Evolutionary conservation across 2,797 vertebrate genomes (phyloP), one percentile per base, ranked within the genome.

Genomic region (Parauchenoglanis punctatus): DNA sequence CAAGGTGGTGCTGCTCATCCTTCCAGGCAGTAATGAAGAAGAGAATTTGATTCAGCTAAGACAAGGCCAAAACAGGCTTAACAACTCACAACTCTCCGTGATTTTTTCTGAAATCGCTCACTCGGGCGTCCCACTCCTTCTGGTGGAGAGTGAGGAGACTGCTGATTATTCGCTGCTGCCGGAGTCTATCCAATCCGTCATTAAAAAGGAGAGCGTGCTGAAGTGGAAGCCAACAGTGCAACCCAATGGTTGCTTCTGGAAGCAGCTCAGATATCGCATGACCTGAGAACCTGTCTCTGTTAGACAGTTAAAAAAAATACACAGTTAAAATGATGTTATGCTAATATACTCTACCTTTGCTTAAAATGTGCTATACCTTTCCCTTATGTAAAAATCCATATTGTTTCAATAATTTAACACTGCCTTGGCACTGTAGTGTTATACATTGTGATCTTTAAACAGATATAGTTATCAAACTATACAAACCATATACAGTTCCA

Each of bases 111-210:
- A 95, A 88, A 94, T 97, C 54, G 90, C 96, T 87, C 91, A 91
- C 76, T 93, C 94, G 2, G 93, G 93, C 88, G 92, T 95, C 84
- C 96, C 95, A 93, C 91, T 97, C 6, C 92, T 97, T 86, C 93
- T 97, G 67, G 92, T 97, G 65, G 96, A 97, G 91, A 88, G 96
- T 75, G 95, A 94, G 84, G 94, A 96, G 92, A 95, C 96, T 90
- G 91, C 93, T 72, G 94, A 96, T 88, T 95, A 96, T 72, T 92
- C 93, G 52, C 88, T 91, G 87, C 94, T 97, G 93, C 95, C 96
- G 20, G 95, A 96, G 92, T 95, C 95, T 3, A 93, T 97, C 87
- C 92, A 91, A 81, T 96, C 96, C 7, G 90, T 96, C 89, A 95
- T 94, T 85, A 93, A 90, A 90, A 97, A 96, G 86, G 90, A 96